Conservation (phyloP, 2,113 vertebrate genomes). For the Ammospiza nelsoni region DNA sequence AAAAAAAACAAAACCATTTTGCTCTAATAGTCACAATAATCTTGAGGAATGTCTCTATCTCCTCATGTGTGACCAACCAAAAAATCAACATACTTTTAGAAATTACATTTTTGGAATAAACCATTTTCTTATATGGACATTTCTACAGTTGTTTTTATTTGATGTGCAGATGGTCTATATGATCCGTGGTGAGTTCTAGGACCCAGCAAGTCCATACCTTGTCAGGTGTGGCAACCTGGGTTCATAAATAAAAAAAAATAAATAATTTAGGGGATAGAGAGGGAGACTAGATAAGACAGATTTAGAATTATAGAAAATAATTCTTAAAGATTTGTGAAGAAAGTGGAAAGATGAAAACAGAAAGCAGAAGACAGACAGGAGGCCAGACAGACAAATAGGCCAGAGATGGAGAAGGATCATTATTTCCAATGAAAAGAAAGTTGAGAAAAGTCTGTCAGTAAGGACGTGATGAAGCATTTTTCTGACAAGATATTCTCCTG, state of each 20-base stretch:
- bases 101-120: background rate
- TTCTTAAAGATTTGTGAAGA: background rate
- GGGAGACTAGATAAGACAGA: background rate
- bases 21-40: background rate
- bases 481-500: background rate
- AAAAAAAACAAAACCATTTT: background rate
- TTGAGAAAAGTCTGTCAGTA: background rate
- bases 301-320: background rate
- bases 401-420: background rate
- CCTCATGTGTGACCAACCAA: background rate
- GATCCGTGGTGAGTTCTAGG: background rate
- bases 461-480: background rate
- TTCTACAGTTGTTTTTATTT: background rate
- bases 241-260: background rate
- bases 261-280: accelerated
- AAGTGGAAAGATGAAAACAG: background rate
- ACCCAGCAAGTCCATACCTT: background rate
- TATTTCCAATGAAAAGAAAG: background rate
- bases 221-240: background rate
- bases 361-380: background rate
- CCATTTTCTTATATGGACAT: background rate
- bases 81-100: background rate
- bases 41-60: background rate
- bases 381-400: background rate
- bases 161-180: background rate